Evolutionary conservation across 2,113 vertebrate species (phyloP).

Genomic region (Neotoma lepida): DNA sequence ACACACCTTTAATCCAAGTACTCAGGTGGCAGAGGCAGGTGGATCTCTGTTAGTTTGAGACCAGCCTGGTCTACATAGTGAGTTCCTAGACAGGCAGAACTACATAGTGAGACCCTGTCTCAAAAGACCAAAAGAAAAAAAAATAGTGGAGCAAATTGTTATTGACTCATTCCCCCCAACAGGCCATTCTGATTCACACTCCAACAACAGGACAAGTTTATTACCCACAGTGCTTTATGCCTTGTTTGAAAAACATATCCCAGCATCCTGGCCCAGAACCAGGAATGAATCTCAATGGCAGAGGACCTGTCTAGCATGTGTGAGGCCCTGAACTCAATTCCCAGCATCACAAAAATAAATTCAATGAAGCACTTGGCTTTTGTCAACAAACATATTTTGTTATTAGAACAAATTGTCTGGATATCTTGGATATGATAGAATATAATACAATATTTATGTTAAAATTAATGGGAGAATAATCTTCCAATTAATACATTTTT

Average conservation of each 20-base stretch:
- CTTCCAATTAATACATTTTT: not conserved
- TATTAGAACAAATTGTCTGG: not conserved
- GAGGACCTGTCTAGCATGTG: not conserved
- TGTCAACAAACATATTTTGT: conserved; percentile 33
- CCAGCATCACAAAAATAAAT: not conserved
- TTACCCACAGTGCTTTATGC: not conserved
- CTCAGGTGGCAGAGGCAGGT: not conserved
- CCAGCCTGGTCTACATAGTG: not conserved
- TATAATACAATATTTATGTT: not conserved
- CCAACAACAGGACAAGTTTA: not conserved
- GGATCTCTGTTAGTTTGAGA: not conserved
- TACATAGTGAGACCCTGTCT: not conserved
- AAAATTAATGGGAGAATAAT: conserved; percentile 19
- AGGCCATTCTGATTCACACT: not conserved
- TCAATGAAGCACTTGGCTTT: not conserved
- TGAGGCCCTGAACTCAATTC: not conserved
- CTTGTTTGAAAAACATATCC: not conserved
- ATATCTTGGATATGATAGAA: not conserved
- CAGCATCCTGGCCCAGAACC: not conserved
- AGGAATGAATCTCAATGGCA: not conserved
- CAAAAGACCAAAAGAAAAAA: not conserved
- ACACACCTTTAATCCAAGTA: not conserved
- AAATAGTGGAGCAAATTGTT: not conserved
- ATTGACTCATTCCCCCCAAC: not conserved
- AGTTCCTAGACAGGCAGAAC: not conserved